A percentile compares a stretch with the other conserved stretches of the same genome.
Evolutionary conservation across 2,888 invertebrate species (phyloP).

Genomic region (Leptopilina syphax): DNA sequence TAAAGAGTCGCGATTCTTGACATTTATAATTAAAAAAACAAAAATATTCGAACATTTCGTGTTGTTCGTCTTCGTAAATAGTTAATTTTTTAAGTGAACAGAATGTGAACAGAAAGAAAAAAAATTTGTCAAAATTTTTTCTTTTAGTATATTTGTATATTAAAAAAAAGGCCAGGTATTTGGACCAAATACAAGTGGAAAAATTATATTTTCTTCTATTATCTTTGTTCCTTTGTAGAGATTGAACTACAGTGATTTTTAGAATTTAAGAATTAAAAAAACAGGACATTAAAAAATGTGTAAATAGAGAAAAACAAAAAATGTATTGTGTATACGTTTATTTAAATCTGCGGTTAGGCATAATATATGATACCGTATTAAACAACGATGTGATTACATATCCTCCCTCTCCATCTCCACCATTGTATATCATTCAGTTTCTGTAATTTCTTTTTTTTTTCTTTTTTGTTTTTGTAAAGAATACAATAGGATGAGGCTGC

Average conservation of each 20-base stretch:
- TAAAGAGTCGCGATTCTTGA: slow-evolving; percentile 42
- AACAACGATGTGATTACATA: slow-evolving; percentile 72
- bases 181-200: slow-evolving; percentile 35
- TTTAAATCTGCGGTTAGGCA: slow-evolving; percentile 56
- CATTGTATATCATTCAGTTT: slow-evolving; percentile 56
- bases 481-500: slow-evolving; percentile 67
- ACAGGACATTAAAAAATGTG: slow-evolving; percentile 48
- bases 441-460: slow-evolving; percentile 58
- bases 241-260: slow-evolving; percentile 57
- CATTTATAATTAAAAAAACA: background rate
- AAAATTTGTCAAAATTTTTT: slow-evolving; percentile 38
- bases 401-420: slow-evolving; percentile 45
- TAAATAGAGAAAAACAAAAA: slow-evolving; percentile 48
- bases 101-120: slow-evolving; percentile 18
- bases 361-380: slow-evolving; percentile 58
- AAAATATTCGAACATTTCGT: slow-evolving; percentile 28
- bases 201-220: slow-evolving; percentile 40
- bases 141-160: too few species aligned
- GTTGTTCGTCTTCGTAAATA: slow-evolving; percentile 34
- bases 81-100: slow-evolving; percentile 38
- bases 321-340: slow-evolving; percentile 54
- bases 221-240: slow-evolving; percentile 60
- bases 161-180: slow-evolving; percentile 11
- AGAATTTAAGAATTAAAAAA: slow-evolving; percentile 45
- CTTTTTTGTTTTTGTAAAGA: slow-evolving; percentile 56